Evolutionary conservation across 92 coral and sea anemone genomes (phyloP), one percentile per base, ranked within the genome.

Genomic region (Chrysogorgia sp.): DNA sequence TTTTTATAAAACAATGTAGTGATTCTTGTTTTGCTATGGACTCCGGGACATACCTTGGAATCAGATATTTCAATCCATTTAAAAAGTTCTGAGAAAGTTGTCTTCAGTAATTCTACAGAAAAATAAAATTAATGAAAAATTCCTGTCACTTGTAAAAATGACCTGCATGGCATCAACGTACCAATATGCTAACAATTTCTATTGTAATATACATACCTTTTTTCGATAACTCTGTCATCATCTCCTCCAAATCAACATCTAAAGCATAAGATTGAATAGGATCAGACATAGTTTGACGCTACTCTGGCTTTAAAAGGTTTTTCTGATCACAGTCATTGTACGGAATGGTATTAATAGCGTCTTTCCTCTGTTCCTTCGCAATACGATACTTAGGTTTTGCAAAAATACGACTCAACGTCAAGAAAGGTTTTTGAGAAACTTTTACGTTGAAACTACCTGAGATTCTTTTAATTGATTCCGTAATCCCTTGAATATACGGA

Each of bases 31-130:
- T 52, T 19, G 23, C 7, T 2, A 21, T 6, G 32, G 9, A 21
- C 26, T 59, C 32, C 14, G 26, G 13, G 19, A 25, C 26, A 15
- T 62, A 93, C 98, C 97, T 91, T 93, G n/a, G 90, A 53, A 75
- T 93, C 98, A 28, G 90, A 71, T 14, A 63, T 68, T 65, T 93
- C 98, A 58, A 88, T 81, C 98, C 98, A 93, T 64, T 91, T 93
- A 43, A 84, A 81, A 35, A 93, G 77, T 67, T 93, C 94, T 10
- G 81, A 80, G 45, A 82, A 87, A 2, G 97, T 91, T 29, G 85
- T 87, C 55, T 85, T 90, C 6, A 93, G 52, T 40, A 37, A 59
- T 32, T 83, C 88, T 35, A 68, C 93, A 85, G 34, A 62, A 37
- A 76, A 34, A 52, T 63, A 19, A 34, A 4, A 49, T 28, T 30